phyloP scores from a whole-genome alignment of 2,888 invertebrate species.

The Hesperia comma region DNA sequence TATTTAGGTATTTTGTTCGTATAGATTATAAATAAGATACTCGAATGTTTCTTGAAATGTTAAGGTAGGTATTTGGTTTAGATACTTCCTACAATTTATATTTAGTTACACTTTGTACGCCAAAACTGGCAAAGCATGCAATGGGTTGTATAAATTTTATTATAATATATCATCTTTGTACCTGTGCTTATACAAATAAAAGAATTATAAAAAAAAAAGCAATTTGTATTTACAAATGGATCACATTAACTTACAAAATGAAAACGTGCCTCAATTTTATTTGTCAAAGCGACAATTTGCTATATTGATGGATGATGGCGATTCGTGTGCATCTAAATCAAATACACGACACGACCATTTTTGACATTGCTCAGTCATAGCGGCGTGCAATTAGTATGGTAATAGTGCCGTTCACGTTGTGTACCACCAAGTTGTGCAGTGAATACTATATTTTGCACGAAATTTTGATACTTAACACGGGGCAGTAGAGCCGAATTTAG shows the following conservation, averaged over 20 bases:
- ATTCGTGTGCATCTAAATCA: conserved; percentile 27
- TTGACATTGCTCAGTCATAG: conserved; percentile 11
- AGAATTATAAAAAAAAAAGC: too few species aligned
- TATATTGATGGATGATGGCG: conserved; percentile 26
- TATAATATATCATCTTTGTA: too few species aligned
- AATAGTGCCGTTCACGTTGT: conserved; percentile 12
- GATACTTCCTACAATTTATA: too few species aligned
- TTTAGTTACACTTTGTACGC: conserved; percentile 1
- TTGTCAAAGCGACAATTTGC: conserved; percentile 33
- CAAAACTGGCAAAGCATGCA: too few species aligned
- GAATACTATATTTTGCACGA: background rate
- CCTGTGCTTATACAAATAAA: too few species aligned
- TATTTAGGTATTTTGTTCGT: too few species aligned
- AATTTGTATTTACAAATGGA: conserved; percentile 28
- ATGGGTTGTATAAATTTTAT: too few species aligned
- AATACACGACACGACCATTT: conserved; percentile 25
- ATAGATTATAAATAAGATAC: too few species aligned
- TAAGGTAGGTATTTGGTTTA: too few species aligned
- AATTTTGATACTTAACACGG: background rate
- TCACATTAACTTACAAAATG: conserved; percentile 19
- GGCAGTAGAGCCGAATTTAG: conserved; percentile 15
- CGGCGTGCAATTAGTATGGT: conserved; percentile 15
- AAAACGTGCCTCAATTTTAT: conserved; percentile 17
- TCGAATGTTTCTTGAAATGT: too few species aligned
- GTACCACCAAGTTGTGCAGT: too few species aligned